Base-by-base conservation (phyloP, 2,113 vertebrate genomes). In the Pseudorectes ferrugineus region DNA sequence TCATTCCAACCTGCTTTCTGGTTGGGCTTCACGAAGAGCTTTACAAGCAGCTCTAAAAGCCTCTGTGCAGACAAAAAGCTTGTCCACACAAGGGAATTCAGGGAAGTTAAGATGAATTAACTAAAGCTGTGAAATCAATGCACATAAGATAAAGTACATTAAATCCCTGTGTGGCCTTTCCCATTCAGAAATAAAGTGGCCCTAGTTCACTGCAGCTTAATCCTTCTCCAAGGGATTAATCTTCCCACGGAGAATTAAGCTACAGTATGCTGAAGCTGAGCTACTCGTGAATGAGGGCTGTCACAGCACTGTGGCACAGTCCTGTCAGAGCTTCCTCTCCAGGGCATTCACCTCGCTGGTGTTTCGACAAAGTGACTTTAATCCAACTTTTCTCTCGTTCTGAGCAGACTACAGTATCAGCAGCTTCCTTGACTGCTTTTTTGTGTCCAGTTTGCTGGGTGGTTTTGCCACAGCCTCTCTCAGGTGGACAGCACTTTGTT, bases 101-200 rank as follows among this genome's bases (percentile, higher is more conserved):
- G 76, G 40, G 80, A 91, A 92, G 68, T 85, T 93, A 80, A 93
- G 83, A 93, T 84, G 84, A 96, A 95, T 96, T 93, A 96, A 93
- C 86, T 87, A 65, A 87, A 93, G 89, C 92, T 89, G 65, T 91
- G 94, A 96, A 97, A 95, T 97, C 94, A 96, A 96, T 91, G 88
- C 86, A 89, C 61, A 10, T 81, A 95, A 91, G 95, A 97, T 95
- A 92, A 92, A 95, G 91, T 74, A 81, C 61, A 87, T 92, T 91
- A 91, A 96, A 94, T 91, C 89, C 83, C 91, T 72, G 76, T 91
- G 88, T 95, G 95, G 92, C 88, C 93, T 86, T 95, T 74, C 61
- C 65, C 93, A 93, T 97, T 96, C 89, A 93, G 77, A 95, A 95
- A 92, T 93, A 91, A 93, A 91, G 91, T 95, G 80, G 72, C 77